A percentile compares a stretch with the other conserved stretches of the same genome.
These are phyloP conservation scores for Tokudaia tokunoshimensis DNA, from an alignment of 2,797 vertebrate species.

Conservation along the genomic window DNA sequence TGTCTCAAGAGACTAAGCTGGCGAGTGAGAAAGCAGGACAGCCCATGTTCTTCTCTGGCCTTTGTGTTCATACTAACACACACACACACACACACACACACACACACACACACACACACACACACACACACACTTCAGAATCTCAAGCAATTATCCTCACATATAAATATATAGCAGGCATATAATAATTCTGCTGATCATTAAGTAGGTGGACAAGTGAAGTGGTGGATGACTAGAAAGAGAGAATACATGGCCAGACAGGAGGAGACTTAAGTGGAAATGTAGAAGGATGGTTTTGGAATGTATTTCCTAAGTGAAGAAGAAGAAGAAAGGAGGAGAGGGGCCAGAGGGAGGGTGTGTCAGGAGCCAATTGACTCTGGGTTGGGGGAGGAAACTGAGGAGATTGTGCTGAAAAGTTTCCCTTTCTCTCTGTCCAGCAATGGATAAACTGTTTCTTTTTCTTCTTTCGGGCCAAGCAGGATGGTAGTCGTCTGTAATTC, in stretches of 20 bases:
- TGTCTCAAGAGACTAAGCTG: not conserved
- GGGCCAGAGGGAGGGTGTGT: not conserved
- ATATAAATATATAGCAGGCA: not conserved
- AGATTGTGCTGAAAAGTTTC: not conserved
- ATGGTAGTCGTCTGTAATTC: not conserved
- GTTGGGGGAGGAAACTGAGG: not conserved
- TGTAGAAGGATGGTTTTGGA: not conserved
- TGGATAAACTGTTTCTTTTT: not conserved
- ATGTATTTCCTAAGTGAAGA: not conserved
- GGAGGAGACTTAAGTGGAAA: not conserved
- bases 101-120: not conserved
- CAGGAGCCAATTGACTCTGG: not conserved
- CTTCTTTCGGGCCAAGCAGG: not conserved
- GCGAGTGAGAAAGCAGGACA: not conserved
- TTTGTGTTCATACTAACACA: not conserved
- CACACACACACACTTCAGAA: not conserved
- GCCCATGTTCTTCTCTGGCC: not conserved
- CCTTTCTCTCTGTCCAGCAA: not conserved
- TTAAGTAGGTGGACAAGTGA: not conserved
- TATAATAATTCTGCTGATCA: not conserved
- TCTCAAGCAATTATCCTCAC: constrained; percentile 6
- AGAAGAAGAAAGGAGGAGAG: not conserved
- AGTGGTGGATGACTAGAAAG: not conserved
- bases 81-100: not conserved
- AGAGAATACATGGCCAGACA: not conserved